Percentiles rank a stretch among this genome's conserved stretches.
These are phyloP conservation scores for Burhinus bistriatus DNA, from an alignment of 2,113 vertebrate species.

Conservation along the genomic window DNA sequence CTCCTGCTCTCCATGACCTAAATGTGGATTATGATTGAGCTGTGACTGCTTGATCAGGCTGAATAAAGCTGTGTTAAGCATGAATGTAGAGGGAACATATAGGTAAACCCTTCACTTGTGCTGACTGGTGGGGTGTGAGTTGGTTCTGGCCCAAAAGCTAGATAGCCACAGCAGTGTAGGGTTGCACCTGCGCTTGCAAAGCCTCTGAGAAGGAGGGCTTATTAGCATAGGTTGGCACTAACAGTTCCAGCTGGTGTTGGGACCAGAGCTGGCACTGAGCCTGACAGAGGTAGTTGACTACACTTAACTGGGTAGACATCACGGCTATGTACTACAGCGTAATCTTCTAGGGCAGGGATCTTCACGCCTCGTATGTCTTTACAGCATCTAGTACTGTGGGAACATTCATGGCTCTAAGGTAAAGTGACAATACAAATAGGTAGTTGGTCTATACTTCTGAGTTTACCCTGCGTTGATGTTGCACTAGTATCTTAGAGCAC, in stretches of 20 bases:
- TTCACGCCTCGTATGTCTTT: background rate
- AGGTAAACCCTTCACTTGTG: background rate
- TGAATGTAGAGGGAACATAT: background rate
- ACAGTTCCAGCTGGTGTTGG: background rate
- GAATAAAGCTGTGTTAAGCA: background rate
- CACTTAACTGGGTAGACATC: background rate
- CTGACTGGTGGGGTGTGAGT: background rate
- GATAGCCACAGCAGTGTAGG: background rate
- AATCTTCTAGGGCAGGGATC: background rate
- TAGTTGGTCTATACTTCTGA: too few species aligned
- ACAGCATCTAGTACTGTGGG: background rate
- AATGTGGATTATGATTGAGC: background rate
- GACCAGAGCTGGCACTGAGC: background rate
- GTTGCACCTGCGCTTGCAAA: background rate
- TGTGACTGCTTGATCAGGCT: background rate
- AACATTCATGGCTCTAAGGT: background rate
- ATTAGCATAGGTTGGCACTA: background rate
- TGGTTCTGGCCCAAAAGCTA: background rate
- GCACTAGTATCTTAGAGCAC: background rate
- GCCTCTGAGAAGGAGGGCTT: background rate
- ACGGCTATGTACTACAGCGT: rapidly evolving
- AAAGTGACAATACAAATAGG: rapidly evolving
- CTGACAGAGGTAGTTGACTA: background rate
- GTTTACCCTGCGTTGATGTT: background rate
- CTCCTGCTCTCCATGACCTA: background rate